Percentiles rank a stretch among this genome's conserved stretches.
Conservation (phyloP, 2,113 vertebrate genomes). For the Pseudorhombus dupliciocellatus region DNA sequence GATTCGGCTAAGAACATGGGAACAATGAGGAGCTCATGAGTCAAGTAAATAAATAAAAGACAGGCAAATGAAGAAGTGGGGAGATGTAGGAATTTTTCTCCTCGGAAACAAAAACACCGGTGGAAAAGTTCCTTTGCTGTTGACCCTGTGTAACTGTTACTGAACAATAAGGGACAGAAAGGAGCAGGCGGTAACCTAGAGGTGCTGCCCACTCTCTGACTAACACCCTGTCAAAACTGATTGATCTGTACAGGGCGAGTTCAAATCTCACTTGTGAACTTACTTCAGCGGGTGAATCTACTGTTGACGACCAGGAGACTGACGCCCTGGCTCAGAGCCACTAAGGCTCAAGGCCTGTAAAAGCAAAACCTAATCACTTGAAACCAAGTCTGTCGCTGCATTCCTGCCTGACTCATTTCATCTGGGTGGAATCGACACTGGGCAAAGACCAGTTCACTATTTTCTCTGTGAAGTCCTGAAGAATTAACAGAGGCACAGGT, state of each 20-base stretch:
- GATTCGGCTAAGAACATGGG: background rate
- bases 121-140: background rate
- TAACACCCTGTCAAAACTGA: conserved; percentile 35
- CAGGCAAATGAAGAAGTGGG: background rate
- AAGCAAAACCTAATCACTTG: conserved; percentile 52
- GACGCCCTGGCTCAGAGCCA: conserved; percentile 48
- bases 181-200: background rate
- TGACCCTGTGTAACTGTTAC: background rate
- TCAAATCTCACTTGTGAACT: conserved; percentile 49
- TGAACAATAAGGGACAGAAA: background rate
- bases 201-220: conserved; percentile 12
- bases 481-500: conserved; percentile 27
- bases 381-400: conserved; percentile 41
- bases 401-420: conserved; percentile 36
- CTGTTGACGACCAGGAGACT: conserved; percentile 48
- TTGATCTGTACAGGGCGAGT: conserved; percentile 35
- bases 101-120: background rate
- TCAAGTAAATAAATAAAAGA: background rate
- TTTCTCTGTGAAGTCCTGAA: conserved; percentile 1
- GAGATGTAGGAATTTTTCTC: background rate
- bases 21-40: background rate
- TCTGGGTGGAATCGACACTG: conserved; percentile 1
- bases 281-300: conserved; percentile 42
- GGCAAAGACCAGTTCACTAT: conserved; percentile 4
- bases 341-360: conserved; percentile 27